Evolutionary conservation across 1,140 invertebrate species (phyloP), one percentile per base, ranked within the genome.

Genomic region (Atta colombica): DNA sequence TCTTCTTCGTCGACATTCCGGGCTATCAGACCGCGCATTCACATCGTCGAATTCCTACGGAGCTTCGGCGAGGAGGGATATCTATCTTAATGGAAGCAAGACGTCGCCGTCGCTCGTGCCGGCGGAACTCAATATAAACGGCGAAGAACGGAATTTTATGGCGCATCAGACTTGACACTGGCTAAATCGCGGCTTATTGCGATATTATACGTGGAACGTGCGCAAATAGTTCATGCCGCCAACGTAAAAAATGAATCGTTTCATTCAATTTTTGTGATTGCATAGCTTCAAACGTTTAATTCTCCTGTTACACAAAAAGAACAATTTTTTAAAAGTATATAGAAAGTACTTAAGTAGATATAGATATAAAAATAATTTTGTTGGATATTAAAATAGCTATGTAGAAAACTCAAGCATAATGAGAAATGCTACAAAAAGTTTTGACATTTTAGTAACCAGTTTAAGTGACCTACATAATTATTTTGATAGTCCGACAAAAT

Each of bases 41-140:
- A 66, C 66, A 68, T 55, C 51, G 71, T 84, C 71, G 53, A 89
- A 87, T 89, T 86, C 68, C 69, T 25, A 18, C 68, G 61, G 77
- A 80, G 85, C 81, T 61, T 53, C 68, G 55, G 5, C 16, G n/a
- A 16, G 8, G 51, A 14, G 49, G 61, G 72, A 84, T 66, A 88
- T 58, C 55, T 89, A 88, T 85, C 39, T 85, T 81, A 86, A 77
- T 66, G 60, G 55, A 82, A 60, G 72, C 66, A 65, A 84, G 74
- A 88, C 86, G 82, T 86, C 21, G 66, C 14, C 53, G 81, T 66
- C 77, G 55, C 66, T 88, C 68, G 71, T 58, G 80, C 66, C 51
- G 85, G 63, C 61, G 66, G 31, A 28, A 58, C 21, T 69, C n/a
- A 45, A 69, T 86, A 85, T 85, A 84, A 61, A 87, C 58, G 77